phyloP scores from a whole-genome alignment of 2,797 vertebrate genomes.

The Falco rusticolus region DNA sequence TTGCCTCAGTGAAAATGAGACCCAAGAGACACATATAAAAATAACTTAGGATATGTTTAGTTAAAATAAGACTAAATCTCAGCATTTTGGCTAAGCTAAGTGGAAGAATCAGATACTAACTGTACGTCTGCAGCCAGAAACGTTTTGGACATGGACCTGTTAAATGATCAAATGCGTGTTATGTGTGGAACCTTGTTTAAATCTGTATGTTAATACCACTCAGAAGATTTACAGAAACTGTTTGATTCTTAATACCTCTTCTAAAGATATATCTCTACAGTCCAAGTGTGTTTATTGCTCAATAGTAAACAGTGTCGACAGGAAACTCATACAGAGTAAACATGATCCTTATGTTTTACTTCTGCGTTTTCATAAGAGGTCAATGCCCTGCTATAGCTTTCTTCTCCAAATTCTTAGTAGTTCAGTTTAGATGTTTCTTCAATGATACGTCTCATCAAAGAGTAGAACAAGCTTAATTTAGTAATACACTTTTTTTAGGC shows the following conservation, averaged over 20 bases:
- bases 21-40: constrained; percentile 9
- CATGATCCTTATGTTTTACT: constrained; percentile 71
- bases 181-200: constrained; percentile 55
- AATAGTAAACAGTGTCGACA: constrained; percentile 76
- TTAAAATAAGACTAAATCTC: constrained; percentile 64
- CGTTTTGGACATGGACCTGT: constrained; percentile 47
- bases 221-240: constrained; percentile 73
- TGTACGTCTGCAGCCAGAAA: constrained; percentile 45
- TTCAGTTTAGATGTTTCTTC: constrained; percentile 42
- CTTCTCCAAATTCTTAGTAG: constrained; percentile 12
- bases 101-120: constrained; percentile 24
- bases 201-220: constrained; percentile 61
- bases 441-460: not conserved
- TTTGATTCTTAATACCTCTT: constrained; percentile 73
- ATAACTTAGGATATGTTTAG: constrained; percentile 52
- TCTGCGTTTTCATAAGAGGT: constrained; percentile 59
- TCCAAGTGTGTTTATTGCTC: constrained; percentile 75
- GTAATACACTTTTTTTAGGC: not conserved
- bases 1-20: constrained; percentile 28
- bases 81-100: constrained; percentile 42
- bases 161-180: constrained; percentile 54
- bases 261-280: constrained; percentile 63
- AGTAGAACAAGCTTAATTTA: not conserved
- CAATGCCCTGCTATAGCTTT: constrained; percentile 53
- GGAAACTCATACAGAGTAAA: constrained; percentile 75